These are phyloP conservation scores for Cladorhizidae sp. DNA, from an alignment of 37 sponge, comb jelly and placozoan species.

Conservation along the genomic window DNA sequence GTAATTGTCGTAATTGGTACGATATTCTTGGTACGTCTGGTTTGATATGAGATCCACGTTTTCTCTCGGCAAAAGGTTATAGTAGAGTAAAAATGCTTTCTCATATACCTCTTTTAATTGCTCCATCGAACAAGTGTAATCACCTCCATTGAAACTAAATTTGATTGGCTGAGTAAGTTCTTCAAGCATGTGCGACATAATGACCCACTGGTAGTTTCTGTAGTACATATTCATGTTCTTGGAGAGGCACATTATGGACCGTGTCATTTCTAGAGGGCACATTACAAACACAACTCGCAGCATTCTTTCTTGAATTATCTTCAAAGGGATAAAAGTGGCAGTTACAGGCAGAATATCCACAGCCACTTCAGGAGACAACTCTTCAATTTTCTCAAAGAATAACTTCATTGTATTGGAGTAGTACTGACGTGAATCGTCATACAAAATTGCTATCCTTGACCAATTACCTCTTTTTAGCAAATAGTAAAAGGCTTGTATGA, in stretches of 20 bases:
- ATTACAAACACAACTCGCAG: constrained; percentile 12
- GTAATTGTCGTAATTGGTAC: background rate
- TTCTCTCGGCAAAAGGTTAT: background rate
- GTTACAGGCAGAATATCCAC: background rate
- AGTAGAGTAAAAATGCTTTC: background rate
- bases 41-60: background rate
- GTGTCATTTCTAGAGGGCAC: constrained; percentile 3
- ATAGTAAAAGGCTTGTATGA: background rate
- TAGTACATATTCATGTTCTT: background rate
- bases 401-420: background rate
- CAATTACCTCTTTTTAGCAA: constrained; percentile 1
- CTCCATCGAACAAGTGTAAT: constrained; percentile 1
- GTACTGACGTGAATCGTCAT: constrained; percentile 7
- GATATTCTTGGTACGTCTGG: background rate
- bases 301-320: background rate
- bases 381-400: background rate
- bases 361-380: background rate
- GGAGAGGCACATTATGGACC: constrained; percentile 15
- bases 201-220: constrained; percentile 15
- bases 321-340: background rate
- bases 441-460: constrained; percentile 6
- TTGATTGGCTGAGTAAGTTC: background rate
- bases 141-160: background rate
- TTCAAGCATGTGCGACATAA: background rate
- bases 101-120: background rate